Conservation (phyloP, 35 echinoderm and acorn worm genomes). For the Holothuria glaberrima region DNA sequence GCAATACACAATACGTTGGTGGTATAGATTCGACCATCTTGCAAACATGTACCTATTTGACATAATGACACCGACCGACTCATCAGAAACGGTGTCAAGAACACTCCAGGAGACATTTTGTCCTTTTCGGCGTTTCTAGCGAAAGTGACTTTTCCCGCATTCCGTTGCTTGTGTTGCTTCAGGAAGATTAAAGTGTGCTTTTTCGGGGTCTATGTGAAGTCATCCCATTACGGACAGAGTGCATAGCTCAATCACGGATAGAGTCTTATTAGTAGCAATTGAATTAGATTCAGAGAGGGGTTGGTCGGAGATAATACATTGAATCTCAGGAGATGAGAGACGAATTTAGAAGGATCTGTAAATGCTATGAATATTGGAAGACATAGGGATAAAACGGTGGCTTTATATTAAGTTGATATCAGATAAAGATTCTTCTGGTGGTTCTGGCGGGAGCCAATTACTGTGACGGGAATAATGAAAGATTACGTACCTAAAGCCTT, state of each 20-base stretch:
- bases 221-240: constrained; percentile 26
- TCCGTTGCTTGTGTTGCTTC: too few species aligned
- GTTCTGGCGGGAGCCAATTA: too few species aligned
- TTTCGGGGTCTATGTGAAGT: background rate
- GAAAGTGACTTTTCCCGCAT: background rate
- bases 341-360: background rate
- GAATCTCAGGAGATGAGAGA: constrained; percentile 35
- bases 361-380: too few species aligned
- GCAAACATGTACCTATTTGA: background rate
- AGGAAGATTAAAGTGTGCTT: background rate
- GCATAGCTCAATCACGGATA: background rate
- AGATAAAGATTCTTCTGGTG: too few species aligned
- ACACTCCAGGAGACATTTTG: background rate
- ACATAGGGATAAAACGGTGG: too few species aligned
- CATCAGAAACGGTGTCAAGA: constrained; percentile 18
- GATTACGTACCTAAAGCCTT: too few species aligned
- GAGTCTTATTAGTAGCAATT: constrained; percentile 40
- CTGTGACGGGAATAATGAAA: too few species aligned
- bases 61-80: constrained; percentile 22
- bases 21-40: background rate
- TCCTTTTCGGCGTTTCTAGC: background rate
- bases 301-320: constrained; percentile 7
- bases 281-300: constrained; percentile 23
- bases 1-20: background rate
- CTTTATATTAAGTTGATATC: too few species aligned